These are phyloP conservation scores for Nephrotoma appendiculata DNA, from an alignment of 2,888 invertebrate species.

Conservation along the genomic window DNA sequence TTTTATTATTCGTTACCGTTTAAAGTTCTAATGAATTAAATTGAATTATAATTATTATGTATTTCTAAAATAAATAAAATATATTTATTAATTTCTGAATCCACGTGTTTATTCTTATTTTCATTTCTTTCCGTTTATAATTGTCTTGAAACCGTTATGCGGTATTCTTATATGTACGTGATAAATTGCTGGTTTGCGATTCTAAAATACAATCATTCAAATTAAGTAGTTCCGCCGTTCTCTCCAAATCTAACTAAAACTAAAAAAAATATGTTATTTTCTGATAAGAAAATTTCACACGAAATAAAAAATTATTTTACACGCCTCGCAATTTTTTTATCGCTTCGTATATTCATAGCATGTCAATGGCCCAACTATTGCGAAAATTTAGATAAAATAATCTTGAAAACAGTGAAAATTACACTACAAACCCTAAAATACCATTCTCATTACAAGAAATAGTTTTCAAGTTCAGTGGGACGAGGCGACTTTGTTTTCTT, in stretches of 20 bases:
- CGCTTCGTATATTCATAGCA: too few species aligned
- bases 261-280: not conserved
- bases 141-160: too few species aligned
- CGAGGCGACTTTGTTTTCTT: too few species aligned
- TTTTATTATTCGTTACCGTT: not conserved
- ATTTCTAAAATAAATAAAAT: not conserved
- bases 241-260: not conserved
- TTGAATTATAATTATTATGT: not conserved
- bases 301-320: not conserved
- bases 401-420: too few species aligned
- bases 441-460: too few species aligned
- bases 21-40: not conserved
- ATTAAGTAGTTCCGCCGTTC: not conserved
- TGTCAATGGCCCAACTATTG: too few species aligned
- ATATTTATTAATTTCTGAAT: not conserved
- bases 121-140: not conserved
- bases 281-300: not conserved
- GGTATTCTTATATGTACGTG: too few species aligned
- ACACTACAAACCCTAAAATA: too few species aligned
- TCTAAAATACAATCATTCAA: not conserved
- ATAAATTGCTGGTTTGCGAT: too few species aligned
- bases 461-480: too few species aligned
- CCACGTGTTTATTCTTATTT: not conserved
- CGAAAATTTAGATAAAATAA: too few species aligned
- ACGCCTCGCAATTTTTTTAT: not conserved